Percentiles rank a stretch among this genome's conserved stretches.
Conservation (phyloP, 2,113 vertebrate species). For the Alethe castanea region DNA sequence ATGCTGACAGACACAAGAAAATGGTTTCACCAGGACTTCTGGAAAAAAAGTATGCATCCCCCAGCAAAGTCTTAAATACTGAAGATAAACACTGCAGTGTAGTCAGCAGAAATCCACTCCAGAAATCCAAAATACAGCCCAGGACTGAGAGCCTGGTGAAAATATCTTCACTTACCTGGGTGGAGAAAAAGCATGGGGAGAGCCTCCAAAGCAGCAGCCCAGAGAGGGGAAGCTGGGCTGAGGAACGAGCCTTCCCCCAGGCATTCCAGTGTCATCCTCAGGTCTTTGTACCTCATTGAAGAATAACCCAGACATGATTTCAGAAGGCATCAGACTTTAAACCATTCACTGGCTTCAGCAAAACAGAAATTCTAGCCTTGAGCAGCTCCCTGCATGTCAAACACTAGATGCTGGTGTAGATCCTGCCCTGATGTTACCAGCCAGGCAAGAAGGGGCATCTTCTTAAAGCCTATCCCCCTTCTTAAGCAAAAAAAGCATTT, state of each 20-base stretch:
- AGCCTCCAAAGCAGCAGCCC: not conserved
- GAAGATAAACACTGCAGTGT: not conserved
- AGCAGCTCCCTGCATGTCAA: not conserved
- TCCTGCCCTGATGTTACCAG: not conserved
- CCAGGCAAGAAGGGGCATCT: not conserved
- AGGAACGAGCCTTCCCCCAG: not conserved
- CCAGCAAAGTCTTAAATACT: not conserved
- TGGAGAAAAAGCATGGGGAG: not conserved
- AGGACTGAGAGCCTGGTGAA: not conserved
- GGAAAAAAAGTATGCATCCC: not conserved
- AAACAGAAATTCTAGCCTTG: not conserved
- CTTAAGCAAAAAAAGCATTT: not conserved
- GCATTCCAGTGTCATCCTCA: not conserved
- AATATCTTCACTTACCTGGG: not conserved
- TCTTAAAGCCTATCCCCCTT: not conserved
- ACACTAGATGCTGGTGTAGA: not conserved
- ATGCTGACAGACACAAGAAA: not conserved
- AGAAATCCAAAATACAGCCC: not conserved
- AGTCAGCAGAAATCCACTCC: not conserved
- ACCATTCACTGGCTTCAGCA: not conserved
- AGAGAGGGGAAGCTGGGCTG: not conserved
- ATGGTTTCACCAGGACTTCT: not conserved
- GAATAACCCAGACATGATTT: not conserved
- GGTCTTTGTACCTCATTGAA: accelerated
- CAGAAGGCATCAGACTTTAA: not conserved